Evolutionary conservation across 2,888 invertebrate species (phyloP).

Genomic region (Chalcosyrphus nemorum): DNA sequence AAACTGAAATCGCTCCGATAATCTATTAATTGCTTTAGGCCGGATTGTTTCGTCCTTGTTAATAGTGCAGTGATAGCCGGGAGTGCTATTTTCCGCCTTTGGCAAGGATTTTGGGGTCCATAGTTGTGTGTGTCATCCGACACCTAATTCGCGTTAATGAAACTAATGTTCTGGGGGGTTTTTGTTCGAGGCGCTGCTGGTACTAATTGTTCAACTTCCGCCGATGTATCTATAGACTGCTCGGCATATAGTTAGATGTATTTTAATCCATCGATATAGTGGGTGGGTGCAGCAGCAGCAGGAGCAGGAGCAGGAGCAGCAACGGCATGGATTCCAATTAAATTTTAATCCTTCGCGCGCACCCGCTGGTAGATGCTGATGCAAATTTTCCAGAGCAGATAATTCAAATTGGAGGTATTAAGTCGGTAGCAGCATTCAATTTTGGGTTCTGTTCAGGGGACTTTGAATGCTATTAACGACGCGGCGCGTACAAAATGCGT

Average conservation of each 20-base stretch:
- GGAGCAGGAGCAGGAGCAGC: constrained; percentile 13
- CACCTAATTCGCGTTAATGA: constrained; percentile 59
- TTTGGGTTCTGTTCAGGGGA: constrained; percentile 24
- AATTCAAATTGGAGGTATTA: constrained; percentile 71
- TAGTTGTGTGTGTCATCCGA: constrained; percentile 39
- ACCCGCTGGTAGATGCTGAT: constrained; percentile 22
- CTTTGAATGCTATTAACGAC: constrained; percentile 28
- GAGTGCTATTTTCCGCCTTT: constrained; percentile 43
- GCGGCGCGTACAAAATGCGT: constrained; percentile 44
- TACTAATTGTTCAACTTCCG: constrained; percentile 59
- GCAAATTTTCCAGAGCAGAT: constrained; percentile 65
- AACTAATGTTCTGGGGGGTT: constrained; percentile 49
- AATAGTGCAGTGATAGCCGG: constrained; percentile 43
- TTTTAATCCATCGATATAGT: neutral
- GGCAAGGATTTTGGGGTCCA: constrained; percentile 1
- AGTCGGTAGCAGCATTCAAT: constrained; percentile 68
- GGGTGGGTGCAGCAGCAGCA: constrained; percentile 9
- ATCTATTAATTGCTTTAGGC: constrained; percentile 62
- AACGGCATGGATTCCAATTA: constrained; percentile 61
- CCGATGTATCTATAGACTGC: neutral
- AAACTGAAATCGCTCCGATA: constrained; percentile 23
- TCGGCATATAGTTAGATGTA: neutral
- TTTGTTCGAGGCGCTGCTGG: neutral
- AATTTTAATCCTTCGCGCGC: constrained; percentile 58
- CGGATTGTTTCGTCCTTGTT: constrained; percentile 40